Percentiles rank a stretch among this genome's conserved stretches.
These are phyloP conservation scores for Dromaius novaehollandiae DNA, from an alignment of 2,113 vertebrate genomes.

Conservation along the genomic window DNA sequence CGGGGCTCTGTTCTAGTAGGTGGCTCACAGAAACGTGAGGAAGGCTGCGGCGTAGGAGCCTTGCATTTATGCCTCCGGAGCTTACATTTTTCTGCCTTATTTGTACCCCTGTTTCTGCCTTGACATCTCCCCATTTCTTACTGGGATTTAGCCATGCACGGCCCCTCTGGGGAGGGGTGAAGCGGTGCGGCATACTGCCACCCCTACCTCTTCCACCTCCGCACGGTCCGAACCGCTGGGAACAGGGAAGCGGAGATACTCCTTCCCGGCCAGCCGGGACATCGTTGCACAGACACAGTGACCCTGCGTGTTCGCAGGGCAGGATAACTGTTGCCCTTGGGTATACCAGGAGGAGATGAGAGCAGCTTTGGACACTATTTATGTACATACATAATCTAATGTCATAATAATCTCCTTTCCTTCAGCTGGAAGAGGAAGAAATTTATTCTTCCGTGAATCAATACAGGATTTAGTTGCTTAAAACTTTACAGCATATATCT, in stretches of 20 bases:
- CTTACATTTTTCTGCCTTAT: background rate
- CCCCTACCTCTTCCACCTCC: background rate
- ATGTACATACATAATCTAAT: background rate
- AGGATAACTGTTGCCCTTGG: background rate
- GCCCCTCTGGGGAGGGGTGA: background rate
- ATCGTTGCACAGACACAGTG: background rate
- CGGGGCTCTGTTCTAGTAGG: background rate
- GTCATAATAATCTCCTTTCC: background rate
- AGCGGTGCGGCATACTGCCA: background rate
- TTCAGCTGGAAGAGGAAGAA: background rate
- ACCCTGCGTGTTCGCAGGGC: fast-evolving
- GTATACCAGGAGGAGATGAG: background rate
- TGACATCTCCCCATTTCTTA: background rate
- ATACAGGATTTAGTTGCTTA: background rate
- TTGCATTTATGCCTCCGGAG: background rate
- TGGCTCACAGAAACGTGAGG: background rate
- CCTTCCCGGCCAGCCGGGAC: background rate
- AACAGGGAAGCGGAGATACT: background rate
- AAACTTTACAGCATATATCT: background rate
- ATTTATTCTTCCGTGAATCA: background rate
- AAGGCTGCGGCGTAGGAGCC: fast-evolving
- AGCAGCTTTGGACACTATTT: background rate
- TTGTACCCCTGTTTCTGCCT: background rate
- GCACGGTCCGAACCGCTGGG: fast-evolving
- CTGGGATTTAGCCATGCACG: background rate